A percentile compares a stretch with the other conserved stretches of the same genome.
These are phyloP conservation scores for Andrena dorsata DNA, from an alignment of 2,888 invertebrate genomes.

Conservation along the genomic window DNA sequence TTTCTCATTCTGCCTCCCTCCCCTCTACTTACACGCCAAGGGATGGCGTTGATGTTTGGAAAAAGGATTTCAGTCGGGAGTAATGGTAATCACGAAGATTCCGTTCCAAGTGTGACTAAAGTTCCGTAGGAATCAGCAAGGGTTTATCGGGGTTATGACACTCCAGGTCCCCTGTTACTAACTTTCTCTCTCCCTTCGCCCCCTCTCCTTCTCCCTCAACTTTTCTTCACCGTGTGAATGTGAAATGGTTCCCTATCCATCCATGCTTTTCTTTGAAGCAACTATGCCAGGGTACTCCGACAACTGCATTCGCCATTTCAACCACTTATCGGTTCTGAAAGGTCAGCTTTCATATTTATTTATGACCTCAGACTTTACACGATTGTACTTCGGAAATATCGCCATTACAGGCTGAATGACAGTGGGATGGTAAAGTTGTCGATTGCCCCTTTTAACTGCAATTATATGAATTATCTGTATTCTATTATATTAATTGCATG, in stretches of 20 bases:
- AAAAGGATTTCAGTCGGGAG: conserved; percentile 80
- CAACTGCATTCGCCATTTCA: background rate
- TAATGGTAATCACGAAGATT: conserved; percentile 82
- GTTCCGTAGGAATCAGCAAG: conserved; percentile 77
- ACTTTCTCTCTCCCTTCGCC: conserved; percentile 48
- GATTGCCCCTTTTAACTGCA: background rate
- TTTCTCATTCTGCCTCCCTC: background rate
- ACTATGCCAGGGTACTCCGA: background rate
- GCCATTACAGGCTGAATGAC: background rate
- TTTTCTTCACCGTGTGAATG: conserved; percentile 50
- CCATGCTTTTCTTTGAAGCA: background rate
- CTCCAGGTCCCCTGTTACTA: conserved; percentile 67
- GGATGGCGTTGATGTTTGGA: conserved; percentile 74
- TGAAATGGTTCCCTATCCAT: conserved; percentile 37
- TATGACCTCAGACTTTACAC: conserved; percentile 40
- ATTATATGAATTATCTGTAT: background rate
- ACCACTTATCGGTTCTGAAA: conserved; percentile 45
- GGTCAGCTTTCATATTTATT: conserved; percentile 52
- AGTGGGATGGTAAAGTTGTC: background rate
- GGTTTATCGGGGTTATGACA: conserved; percentile 82
- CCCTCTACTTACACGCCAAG: conserved; percentile 37
- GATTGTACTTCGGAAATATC: conserved; percentile 12
- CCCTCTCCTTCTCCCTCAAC: conserved; percentile 4
- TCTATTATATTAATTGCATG: no score
- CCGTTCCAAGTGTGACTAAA: conserved; percentile 78